Evolutionary conservation across 2,888 invertebrate genomes (phyloP), one percentile per base, ranked within the genome.

Genomic region (Drosophila demipolita): DNA sequence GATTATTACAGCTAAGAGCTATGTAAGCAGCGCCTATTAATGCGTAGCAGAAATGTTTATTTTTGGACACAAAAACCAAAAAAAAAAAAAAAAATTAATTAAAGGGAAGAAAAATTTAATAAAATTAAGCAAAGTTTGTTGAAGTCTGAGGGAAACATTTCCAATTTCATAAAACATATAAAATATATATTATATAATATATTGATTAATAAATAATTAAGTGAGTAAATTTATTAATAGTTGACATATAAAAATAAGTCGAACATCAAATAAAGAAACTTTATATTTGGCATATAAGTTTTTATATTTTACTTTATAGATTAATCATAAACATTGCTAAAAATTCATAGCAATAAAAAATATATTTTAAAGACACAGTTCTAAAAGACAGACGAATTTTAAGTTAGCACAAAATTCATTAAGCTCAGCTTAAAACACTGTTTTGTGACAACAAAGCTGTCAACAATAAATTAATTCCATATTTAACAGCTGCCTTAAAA

Each of bases 401-500:
- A 7, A 3, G 20, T 12, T 1, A 7, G 12, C 7, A 12, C 12
- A 1, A 3, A 7, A 12, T 7, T 7, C 7, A 20, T 15, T 20
- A 4, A 3, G 1, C 12, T 7, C 12, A 5, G 7, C 1, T 7
- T 20, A 45, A 7, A 23, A n/a, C 1, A 1, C 1, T 12, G 1
- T 20, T 1, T 12, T 20, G 7, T 12, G 3, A 7, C 3, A 12
- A 7, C 1, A 23, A 7, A 23, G 20, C 7, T 20, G 45, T 0
- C 20, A 45, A 1, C 20, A 45, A 20, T 7, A 15, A 45, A 4
- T 17, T 1, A 45, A 23, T 1, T 15, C 2, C 1, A 20, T 20
- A 7, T 20, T 42, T 1, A 42, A 3, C 20, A 20, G 12, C 20
- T 3, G 7, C 45, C 0, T 2, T 23, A 15, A 45, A 15, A 45